phyloP scores from a whole-genome alignment of 2,113 vertebrate genomes.

The Reinhardtius hippoglossoides region DNA sequence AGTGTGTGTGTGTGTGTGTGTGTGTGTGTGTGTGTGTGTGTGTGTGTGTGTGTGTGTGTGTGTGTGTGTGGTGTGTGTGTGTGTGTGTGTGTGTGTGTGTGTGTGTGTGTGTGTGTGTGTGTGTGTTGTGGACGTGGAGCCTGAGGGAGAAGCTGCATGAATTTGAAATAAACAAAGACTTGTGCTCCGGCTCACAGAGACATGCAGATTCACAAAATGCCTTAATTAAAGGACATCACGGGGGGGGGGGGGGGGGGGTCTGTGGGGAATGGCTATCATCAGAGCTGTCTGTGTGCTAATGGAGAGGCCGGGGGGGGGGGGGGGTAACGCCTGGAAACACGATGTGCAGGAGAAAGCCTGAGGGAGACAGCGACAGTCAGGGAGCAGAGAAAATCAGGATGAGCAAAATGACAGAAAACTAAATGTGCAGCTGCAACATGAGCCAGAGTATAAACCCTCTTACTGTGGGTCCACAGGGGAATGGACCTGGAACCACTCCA shows the following conservation, averaged over 20 bases:
- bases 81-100: not conserved
- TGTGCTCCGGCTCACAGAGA: not conserved
- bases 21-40: not conserved
- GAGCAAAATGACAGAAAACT: too few species aligned
- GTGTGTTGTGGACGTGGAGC: not conserved
- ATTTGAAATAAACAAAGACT: slow-evolving; percentile 44
- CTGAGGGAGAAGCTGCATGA: slow-evolving; percentile 24
- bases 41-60: too few species aligned
- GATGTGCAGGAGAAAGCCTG: not conserved
- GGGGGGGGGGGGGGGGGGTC: not conserved
- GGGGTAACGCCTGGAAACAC: too few species aligned
- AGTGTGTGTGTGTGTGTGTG: too few species aligned
- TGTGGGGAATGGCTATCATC: not conserved
- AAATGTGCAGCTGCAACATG: too few species aligned
- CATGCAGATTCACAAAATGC: slow-evolving; percentile 27
- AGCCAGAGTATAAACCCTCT: too few species aligned
- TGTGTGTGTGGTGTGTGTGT: not conserved
- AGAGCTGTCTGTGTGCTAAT: too few species aligned
- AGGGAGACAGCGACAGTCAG: not conserved
- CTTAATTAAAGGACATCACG: slow-evolving; percentile 41
- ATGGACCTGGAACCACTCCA: too few species aligned
- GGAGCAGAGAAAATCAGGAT: not conserved
- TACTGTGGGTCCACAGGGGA: too few species aligned
- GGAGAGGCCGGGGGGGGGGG: too few species aligned
- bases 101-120: too few species aligned